Evolutionary conservation across 2,888 invertebrate species (phyloP).

Genomic region (Heliconius ismenius): DNA sequence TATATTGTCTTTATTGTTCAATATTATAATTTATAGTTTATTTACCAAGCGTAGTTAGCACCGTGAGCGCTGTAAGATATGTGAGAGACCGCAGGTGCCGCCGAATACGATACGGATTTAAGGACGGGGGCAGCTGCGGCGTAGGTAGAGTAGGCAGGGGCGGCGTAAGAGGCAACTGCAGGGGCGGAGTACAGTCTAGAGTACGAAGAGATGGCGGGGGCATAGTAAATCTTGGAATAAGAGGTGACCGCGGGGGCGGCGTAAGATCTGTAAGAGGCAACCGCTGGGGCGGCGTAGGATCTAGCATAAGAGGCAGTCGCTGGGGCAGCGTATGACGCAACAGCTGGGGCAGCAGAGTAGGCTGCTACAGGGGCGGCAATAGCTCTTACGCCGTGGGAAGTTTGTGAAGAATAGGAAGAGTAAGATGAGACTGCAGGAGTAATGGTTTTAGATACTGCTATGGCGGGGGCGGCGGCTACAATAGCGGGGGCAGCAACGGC

Average conservation of each 20-base stretch:
- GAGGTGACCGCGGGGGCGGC: constrained; percentile 52
- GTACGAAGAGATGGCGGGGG: constrained; percentile 59
- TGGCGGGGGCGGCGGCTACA: neutral
- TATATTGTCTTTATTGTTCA: constrained; percentile 7
- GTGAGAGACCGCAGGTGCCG: constrained; percentile 84
- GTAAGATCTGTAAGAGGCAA: constrained; percentile 48
- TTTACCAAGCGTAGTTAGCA: constrained; percentile 85
- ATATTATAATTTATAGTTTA: constrained; percentile 50
- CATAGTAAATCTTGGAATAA: constrained; percentile 48
- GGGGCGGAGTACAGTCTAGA: constrained; percentile 52
- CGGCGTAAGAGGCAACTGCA: constrained; percentile 50
- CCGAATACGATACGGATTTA: constrained; percentile 78
- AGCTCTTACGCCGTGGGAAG: constrained; percentile 58
- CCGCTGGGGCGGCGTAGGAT: constrained; percentile 52
- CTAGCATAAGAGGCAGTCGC: constrained; percentile 50
- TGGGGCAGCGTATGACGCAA: constrained; percentile 68
- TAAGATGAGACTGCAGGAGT: constrained; percentile 61
- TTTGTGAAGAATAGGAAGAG: constrained; percentile 55
- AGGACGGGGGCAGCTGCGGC: constrained; percentile 64
- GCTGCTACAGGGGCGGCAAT: constrained; percentile 42
- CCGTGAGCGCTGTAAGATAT: constrained; percentile 84
- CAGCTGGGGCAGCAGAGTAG: constrained; percentile 57
- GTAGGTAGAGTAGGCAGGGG: constrained; percentile 53
- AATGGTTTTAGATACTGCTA: constrained; percentile 34
- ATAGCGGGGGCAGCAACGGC: constrained; percentile 33